Evolutionary conservation across 2,797 vertebrate species (phyloP).

Genomic region (Melanotaenia boesemani): DNA sequence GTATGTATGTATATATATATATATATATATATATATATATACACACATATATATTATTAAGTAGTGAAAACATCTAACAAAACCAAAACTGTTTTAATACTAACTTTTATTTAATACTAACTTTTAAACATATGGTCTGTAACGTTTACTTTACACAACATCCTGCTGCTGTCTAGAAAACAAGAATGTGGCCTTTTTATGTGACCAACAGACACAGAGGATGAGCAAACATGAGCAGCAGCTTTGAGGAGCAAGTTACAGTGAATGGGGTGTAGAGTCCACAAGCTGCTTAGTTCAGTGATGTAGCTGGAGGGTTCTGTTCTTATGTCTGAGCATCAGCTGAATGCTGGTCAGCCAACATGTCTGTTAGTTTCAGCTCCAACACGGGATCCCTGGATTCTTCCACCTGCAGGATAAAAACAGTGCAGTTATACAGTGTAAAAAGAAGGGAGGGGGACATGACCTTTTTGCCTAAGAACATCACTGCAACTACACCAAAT

Average conservation of each 20-base stretch:
- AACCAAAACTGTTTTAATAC: background rate
- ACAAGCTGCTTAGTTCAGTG: background rate
- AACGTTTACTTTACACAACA: background rate
- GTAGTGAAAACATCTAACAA: no score
- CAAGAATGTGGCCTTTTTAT: background rate
- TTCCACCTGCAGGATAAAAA: background rate
- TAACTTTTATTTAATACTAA: background rate
- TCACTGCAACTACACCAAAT: background rate
- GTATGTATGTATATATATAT: no score
- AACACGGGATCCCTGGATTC: background rate
- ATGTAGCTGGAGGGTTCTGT: background rate
- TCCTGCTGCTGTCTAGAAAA: background rate
- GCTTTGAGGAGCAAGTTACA: background rate
- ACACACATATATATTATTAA: no score
- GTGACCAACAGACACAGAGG: background rate
- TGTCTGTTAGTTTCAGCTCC: conserved; percentile 1
- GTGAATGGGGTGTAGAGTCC: background rate
- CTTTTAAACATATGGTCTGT: background rate
- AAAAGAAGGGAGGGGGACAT: background rate
- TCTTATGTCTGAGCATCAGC: background rate
- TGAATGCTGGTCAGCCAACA: background rate
- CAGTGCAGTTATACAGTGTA: background rate
- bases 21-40: no score
- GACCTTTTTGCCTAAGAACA: background rate
- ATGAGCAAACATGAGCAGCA: background rate